phyloP scores from a whole-genome alignment of 2,113 vertebrate species.

The Pongo abelii region DNA sequence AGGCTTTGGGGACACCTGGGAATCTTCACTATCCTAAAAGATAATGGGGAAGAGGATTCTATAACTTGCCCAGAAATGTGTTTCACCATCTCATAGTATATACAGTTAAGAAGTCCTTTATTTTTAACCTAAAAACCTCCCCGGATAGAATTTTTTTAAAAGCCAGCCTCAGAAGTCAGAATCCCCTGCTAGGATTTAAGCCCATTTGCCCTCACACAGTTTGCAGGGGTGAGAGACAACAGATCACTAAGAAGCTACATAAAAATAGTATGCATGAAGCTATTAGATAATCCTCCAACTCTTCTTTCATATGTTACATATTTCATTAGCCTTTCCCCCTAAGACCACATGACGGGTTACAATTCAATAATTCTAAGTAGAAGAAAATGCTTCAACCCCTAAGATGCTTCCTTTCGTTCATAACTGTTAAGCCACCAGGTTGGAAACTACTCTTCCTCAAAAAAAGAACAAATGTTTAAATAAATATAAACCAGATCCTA shows the following conservation, averaged over 20 bases:
- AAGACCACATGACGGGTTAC: neutral
- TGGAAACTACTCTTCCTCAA: slow-evolving; percentile 41
- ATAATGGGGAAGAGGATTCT: neutral
- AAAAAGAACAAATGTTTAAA: slow-evolving; percentile 30
- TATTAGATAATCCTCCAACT: neutral
- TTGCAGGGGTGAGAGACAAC: neutral
- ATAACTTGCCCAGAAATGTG: neutral
- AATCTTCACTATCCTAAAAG: neutral
- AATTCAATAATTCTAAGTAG: neutral
- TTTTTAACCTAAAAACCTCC: slow-evolving; percentile 31
- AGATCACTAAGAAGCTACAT: neutral
- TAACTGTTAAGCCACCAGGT: neutral
- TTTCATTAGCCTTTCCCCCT: neutral
- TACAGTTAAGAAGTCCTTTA: neutral
- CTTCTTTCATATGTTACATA: neutral
- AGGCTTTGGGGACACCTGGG: neutral
- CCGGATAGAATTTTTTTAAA: too few relatives aligned
- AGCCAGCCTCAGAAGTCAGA: too few relatives aligned
- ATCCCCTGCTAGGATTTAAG: neutral
- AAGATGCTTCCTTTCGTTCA: slow-evolving; percentile 38
- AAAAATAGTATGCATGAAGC: neutral
- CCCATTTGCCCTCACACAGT: neutral
- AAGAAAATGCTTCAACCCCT: neutral
- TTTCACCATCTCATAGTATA: neutral
- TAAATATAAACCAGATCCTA: neutral